Conservation (phyloP, 2,113 vertebrate species). For the Myrmecobius fasciatus region DNA sequence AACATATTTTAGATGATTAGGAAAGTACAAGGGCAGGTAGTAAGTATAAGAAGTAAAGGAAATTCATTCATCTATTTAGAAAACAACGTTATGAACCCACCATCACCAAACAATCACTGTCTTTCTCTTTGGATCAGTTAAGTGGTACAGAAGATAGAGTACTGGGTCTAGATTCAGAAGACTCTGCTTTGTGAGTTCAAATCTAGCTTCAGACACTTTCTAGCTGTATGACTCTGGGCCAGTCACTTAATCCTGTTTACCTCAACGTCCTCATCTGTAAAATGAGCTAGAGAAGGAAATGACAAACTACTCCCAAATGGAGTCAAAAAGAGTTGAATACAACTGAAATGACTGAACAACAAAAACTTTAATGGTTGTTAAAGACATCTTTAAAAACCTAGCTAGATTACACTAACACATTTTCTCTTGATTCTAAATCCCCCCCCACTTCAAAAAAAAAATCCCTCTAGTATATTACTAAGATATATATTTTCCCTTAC, state of each 20-base stretch:
- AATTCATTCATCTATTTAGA: slow-evolving; percentile 20
- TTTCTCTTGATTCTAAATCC: neutral
- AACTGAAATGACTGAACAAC: neutral
- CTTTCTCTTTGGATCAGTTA: too few relatives aligned
- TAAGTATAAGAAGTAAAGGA: neutral
- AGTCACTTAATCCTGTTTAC: neutral
- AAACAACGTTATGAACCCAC: neutral
- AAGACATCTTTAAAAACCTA: neutral
- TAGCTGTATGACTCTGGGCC: neutral
- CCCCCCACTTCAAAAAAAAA: neutral
- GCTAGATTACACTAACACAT: neutral
- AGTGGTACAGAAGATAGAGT: neutral
- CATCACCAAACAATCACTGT: neutral
- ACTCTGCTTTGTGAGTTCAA: neutral
- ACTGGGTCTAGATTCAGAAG: neutral
- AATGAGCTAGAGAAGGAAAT: neutral
- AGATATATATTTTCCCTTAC: neutral
- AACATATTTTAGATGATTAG: neutral
- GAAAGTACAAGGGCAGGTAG: neutral
- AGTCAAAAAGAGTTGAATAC: neutral
- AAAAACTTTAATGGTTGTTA: neutral
- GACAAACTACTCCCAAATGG: neutral
- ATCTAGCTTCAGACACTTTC: neutral
- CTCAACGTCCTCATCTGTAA: neutral
- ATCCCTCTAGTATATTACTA: neutral